Evolutionary conservation across 2,797 vertebrate species (phyloP).

Genomic region (Eptatretus atami): DNA sequence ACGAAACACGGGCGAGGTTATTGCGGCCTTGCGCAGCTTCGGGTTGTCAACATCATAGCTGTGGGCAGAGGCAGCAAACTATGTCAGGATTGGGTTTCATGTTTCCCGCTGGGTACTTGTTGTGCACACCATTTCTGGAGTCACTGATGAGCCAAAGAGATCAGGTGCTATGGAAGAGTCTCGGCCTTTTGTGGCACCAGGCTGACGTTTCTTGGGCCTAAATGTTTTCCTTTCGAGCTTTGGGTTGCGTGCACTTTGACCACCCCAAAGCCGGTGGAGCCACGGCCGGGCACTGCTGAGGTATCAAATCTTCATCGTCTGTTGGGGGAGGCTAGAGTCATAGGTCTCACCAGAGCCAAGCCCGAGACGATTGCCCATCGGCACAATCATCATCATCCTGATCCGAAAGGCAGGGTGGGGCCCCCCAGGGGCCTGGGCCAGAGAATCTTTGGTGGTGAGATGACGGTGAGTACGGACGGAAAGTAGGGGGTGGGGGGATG

Average conservation of each 20-base stretch:
- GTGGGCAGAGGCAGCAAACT: constrained; percentile 94
- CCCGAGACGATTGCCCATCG: constrained; percentile 99
- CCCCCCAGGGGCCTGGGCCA: constrained; percentile 95
- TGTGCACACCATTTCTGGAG: constrained; percentile 56
- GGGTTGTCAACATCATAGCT: constrained; percentile 97
- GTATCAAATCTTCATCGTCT: constrained; percentile 99
- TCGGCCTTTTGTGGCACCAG: constrained; percentile 77
- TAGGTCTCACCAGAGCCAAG: constrained; percentile 99
- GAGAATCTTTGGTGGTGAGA: constrained; percentile 86
- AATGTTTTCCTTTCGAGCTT: constrained; percentile 99
- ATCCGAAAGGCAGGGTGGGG: constrained; percentile 97
- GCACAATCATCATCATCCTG: constrained; percentile 80
- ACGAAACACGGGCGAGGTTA: constrained; percentile 99
- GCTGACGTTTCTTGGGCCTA: constrained; percentile 86
- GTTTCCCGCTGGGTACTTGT: constrained; percentile 62
- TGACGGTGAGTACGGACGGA: constrained; percentile 39
- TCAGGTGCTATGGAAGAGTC: constrained; percentile 63
- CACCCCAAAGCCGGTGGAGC: constrained; percentile 96
- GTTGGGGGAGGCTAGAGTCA: constrained; percentile 96
- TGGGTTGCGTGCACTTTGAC: constrained; percentile 82
- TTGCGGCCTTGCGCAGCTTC: constrained; percentile 89
- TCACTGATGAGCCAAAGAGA: constrained; percentile 50
- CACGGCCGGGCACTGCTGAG: constrained; percentile 98
- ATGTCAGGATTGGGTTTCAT: constrained; percentile 87
- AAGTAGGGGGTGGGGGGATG: constrained; percentile 55